A percentile compares a stretch with the other conserved stretches of the same genome.
These are phyloP conservation scores for Pachypsylla venusta DNA, from an alignment of 1,140 invertebrate species.

Conservation along the genomic window DNA sequence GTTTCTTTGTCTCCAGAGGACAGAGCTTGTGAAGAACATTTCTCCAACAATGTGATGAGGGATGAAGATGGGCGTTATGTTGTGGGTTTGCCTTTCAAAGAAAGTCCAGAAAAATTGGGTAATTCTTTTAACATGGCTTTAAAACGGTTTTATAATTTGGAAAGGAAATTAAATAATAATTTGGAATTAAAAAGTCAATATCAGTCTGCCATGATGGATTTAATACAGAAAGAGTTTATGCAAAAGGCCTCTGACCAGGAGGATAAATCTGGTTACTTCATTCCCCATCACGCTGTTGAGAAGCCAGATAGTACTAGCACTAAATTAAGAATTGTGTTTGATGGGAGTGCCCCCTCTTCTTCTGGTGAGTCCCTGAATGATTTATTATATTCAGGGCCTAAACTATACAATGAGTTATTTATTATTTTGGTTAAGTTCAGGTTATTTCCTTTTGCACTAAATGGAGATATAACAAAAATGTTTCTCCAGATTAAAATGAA, in stretches of 20 bases:
- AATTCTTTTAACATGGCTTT: constrained; percentile 5
- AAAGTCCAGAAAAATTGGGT: neutral
- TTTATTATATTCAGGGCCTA: constrained; percentile 23
- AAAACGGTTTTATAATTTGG: constrained; percentile 5
- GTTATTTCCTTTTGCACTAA: constrained; percentile 16
- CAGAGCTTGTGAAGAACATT: constrained; percentile 4
- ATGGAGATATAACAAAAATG: constrained; percentile 1
- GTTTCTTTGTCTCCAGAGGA: neutral
- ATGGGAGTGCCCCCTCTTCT: constrained; percentile 25
- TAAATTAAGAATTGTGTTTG: constrained; percentile 28
- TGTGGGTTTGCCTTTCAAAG: constrained; percentile 15
- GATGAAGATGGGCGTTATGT: constrained; percentile 10
- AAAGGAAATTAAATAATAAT: constrained; percentile 2
- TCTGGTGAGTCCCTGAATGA: constrained; percentile 25
- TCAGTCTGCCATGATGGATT: neutral
- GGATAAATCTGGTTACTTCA: constrained; percentile 8
- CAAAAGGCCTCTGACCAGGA: neutral
- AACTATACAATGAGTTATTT: constrained; percentile 23
- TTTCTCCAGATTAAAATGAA: neutral
- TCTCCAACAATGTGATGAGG: neutral
- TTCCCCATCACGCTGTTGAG: constrained; percentile 18
- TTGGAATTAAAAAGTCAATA: neutral
- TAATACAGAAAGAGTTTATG: neutral
- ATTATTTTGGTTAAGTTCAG: constrained; percentile 23
- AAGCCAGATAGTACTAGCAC: constrained; percentile 18